phyloP scores from a whole-genome alignment of 2,113 vertebrate species.

The Chaetodon auriga region DNA sequence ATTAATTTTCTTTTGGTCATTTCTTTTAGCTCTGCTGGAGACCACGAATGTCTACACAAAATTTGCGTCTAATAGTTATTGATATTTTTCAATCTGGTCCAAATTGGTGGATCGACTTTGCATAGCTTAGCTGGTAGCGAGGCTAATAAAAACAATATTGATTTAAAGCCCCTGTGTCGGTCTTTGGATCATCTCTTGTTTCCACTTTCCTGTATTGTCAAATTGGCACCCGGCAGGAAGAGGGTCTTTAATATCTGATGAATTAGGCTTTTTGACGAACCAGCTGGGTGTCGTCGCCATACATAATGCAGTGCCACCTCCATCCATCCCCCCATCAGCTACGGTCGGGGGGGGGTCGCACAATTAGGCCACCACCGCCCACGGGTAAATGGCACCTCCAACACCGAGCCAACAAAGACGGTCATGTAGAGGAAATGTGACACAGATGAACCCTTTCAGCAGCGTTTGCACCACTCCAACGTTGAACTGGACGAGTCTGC shows the following conservation, averaged over 20 bases:
- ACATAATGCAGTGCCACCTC: slow-evolving; percentile 35
- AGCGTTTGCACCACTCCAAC: slow-evolving; percentile 19
- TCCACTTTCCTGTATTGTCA: not conserved
- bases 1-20: too few relatives aligned
- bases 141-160: not conserved
- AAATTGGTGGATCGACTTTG: too few relatives aligned
- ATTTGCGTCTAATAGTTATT: too few relatives aligned
- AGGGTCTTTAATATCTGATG: slow-evolving; percentile 14
- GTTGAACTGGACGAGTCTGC: not conserved
- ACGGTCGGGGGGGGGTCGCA: not conserved
- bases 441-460: slow-evolving; percentile 65
- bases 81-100: too few relatives aligned
- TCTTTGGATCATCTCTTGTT: not conserved
- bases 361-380: slow-evolving; percentile 71
- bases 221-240: not conserved
- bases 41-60: too few relatives aligned
- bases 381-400: slow-evolving; percentile 64
- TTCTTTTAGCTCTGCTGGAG: too few relatives aligned
- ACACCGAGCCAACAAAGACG: slow-evolving; percentile 58
- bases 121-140: too few relatives aligned
- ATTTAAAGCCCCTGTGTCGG: not conserved
- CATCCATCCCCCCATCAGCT: slow-evolving; percentile 39
- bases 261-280: slow-evolving; percentile 44
- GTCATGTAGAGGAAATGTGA: slow-evolving; percentile 55
- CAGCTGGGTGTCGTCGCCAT: slow-evolving; percentile 57